These are phyloP conservation scores for Paratrypauchen microcephalus DNA, from an alignment of 2,797 vertebrate species.

Conservation along the genomic window DNA sequence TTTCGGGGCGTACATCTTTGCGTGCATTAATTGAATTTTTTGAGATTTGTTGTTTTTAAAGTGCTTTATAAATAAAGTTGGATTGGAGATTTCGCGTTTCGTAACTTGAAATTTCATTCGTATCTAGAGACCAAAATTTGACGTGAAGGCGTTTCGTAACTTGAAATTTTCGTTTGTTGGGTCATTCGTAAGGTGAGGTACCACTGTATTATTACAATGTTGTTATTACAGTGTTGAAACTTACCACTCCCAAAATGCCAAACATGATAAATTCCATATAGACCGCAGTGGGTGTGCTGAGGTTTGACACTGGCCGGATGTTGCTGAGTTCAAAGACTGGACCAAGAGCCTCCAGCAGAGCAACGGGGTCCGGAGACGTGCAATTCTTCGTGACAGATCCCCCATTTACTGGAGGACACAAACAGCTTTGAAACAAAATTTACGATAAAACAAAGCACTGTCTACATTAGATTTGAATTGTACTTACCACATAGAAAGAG, in stretches of 20 bases:
- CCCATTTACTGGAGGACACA: constrained; percentile 30
- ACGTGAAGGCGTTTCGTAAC: no score
- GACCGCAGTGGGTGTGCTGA: constrained; percentile 49
- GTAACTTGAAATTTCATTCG: no score
- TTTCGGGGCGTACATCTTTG: no score
- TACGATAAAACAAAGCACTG: no score
- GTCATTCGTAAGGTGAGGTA: no score
- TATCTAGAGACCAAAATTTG: no score
- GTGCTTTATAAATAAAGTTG: no score
- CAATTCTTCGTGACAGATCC: constrained; percentile 37
- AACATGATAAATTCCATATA: constrained; percentile 57
- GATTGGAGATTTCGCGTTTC: no score
- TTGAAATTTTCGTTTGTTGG: no score
- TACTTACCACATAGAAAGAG: constrained; percentile 66
- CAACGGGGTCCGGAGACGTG: constrained; percentile 28
- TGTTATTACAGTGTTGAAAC: neutral
- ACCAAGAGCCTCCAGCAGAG: constrained; percentile 51
- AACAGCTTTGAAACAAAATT: neutral
- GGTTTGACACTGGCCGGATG: constrained; percentile 58
- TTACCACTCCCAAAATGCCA: constrained; percentile 71
- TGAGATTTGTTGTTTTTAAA: no score
- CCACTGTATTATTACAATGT: no score
- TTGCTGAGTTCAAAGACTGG: constrained; percentile 46
- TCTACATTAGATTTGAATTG: neutral
- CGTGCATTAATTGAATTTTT: no score